Percentiles rank a stretch among this genome's conserved stretches.
Conservation (phyloP, 2,888 invertebrate genomes). For the Blastobasis adustella region DNA sequence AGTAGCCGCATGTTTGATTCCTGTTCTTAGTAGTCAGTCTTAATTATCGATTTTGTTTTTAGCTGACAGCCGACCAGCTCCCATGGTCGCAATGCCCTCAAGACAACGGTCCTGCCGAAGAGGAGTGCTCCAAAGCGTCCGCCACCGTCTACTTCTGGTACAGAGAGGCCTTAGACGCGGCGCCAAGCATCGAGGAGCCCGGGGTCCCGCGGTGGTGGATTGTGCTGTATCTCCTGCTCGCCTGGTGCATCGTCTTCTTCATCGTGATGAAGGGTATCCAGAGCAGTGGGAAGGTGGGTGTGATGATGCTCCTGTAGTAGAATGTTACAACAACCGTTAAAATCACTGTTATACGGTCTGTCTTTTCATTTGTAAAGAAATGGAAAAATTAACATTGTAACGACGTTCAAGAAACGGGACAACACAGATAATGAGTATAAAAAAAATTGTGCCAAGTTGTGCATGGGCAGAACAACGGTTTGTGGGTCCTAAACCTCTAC, state of each 20-base stretch:
- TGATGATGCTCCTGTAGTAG: background rate
- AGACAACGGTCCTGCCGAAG: slow-evolving; percentile 78
- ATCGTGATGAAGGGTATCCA: slow-evolving; percentile 98
- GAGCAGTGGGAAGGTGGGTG: slow-evolving; percentile 91
- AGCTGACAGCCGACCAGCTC: slow-evolving; percentile 79
- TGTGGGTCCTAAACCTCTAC: no score
- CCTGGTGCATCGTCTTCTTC: slow-evolving; percentile 94
- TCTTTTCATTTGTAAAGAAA: no score
- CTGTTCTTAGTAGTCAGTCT: background rate
- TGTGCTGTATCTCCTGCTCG: slow-evolving; percentile 87
- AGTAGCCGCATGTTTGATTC: no score
- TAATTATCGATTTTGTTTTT: slow-evolving; percentile 9
- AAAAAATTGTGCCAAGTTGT: no score
- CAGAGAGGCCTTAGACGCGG: slow-evolving; percentile 89
- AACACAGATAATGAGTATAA: no score
- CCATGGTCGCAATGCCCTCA: slow-evolving; percentile 91
- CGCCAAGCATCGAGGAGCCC: slow-evolving; percentile 88
- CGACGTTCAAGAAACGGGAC: no score
- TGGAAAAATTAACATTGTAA: no score
- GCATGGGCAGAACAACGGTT: no score
- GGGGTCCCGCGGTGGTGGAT: slow-evolving; percentile 96
- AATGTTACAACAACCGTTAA: background rate
- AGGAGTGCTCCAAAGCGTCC: slow-evolving; percentile 88
- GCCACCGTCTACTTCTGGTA: slow-evolving; percentile 96
- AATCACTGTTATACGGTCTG: no score